Percentiles rank a stretch among this genome's conserved stretches.
phyloP scores from a whole-genome alignment of 1,140 invertebrate species.

The Steinernema khuongi region DNA sequence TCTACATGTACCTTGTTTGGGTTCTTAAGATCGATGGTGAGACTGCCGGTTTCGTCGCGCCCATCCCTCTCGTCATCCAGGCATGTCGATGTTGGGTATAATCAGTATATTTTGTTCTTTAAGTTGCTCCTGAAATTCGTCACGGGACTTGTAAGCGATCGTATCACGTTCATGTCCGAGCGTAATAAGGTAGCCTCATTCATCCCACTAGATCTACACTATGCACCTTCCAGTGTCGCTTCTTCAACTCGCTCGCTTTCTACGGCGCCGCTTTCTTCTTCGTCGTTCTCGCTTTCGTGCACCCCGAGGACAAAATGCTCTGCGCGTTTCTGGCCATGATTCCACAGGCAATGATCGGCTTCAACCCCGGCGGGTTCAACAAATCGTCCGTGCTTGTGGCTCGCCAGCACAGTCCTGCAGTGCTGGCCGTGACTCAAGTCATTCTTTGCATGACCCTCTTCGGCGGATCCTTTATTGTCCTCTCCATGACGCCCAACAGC shows the following conservation, averaged over 20 bases:
- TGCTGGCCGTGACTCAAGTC: constrained; percentile 40
- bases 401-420: constrained; percentile 33
- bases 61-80: constrained; percentile 30
- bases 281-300: constrained; percentile 22
- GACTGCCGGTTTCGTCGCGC: constrained; percentile 29
- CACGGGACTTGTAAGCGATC: constrained; percentile 34
- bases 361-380: constrained; percentile 40
- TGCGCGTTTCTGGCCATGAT: not conserved
- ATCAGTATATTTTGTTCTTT: not conserved
- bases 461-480: constrained; percentile 42
- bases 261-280: constrained; percentile 37
- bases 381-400: constrained; percentile 35
- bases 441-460: constrained; percentile 23
- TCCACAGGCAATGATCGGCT: constrained; percentile 37
- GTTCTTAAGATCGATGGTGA: constrained; percentile 24
- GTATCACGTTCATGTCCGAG: constrained; percentile 31
- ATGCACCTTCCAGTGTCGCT: not conserved
- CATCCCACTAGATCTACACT: not conserved
- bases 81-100: not conserved
- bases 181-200: constrained; percentile 28
- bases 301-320: constrained; percentile 17
- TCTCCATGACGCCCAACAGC: constrained; percentile 33
- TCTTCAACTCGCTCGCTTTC: constrained; percentile 45
- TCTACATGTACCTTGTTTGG: constrained; percentile 26
- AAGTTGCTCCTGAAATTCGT: constrained; percentile 40